These are phyloP conservation scores for Maccullochella peelii DNA, from an alignment of 2,113 vertebrate species.

Conservation along the genomic window DNA sequence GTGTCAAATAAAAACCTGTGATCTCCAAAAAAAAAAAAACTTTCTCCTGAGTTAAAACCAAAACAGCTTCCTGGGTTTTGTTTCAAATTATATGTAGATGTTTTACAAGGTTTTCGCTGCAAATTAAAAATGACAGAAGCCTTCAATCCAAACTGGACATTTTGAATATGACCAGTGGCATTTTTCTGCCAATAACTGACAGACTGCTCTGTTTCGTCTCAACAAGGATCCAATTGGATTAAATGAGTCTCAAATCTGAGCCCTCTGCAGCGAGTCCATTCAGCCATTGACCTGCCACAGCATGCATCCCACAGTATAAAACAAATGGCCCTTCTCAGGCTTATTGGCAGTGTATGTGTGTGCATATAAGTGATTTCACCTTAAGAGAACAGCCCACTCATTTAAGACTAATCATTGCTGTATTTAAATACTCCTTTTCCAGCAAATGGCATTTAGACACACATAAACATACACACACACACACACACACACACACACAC, in stretches of 20 bases:
- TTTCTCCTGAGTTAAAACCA: not conserved
- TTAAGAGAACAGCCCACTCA: conserved; percentile 29
- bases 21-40: conserved; percentile 1
- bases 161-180: conserved; percentile 21
- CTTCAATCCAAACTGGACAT: conserved; percentile 21
- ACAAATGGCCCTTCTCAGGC: conserved; percentile 43
- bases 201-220: conserved; percentile 49
- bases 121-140: conserved; percentile 38
- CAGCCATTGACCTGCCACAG: conserved; percentile 39
- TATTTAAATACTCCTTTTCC: conserved; percentile 20
- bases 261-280: conserved; percentile 30
- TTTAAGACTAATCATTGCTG: conserved; percentile 25
- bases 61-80: conserved; percentile 23
- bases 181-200: conserved; percentile 39
- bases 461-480: conserved; percentile 10
- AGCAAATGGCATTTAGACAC: conserved; percentile 19
- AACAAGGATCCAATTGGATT: conserved; percentile 48
- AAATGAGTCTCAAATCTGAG: conserved; percentile 42
- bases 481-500: not conserved
- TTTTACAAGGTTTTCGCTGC: conserved; percentile 22
- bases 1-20: not conserved
- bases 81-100: conserved; percentile 10
- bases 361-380: conserved; percentile 23
- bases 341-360: conserved; percentile 18
- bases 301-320: conserved; percentile 25